Base-by-base conservation (phyloP, 2,797 vertebrate genomes). In the Eulemur rubriventer region DNA sequence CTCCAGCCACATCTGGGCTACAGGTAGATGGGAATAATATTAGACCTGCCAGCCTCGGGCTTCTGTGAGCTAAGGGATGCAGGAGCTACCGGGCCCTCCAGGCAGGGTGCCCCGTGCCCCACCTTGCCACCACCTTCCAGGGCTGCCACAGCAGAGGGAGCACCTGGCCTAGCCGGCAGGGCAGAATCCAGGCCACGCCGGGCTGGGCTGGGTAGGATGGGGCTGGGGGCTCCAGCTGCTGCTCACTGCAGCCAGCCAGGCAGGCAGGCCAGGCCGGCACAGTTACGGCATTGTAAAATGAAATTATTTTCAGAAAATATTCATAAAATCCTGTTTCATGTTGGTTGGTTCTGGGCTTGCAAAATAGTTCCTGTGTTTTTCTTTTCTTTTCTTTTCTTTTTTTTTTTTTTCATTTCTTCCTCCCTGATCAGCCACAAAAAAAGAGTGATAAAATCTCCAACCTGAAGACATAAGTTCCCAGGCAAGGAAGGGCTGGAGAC, bases 291-390 rank as follows among this genome's bases (percentile, higher is more conserved):
- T 82, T 52, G 0, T 91, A 98, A 98, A 97, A 95, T 93, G 67
- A 48, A 96, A 78, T 92, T 82, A 95, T 97, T 98, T 97, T 93
- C 95, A 97, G 72, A 98, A 98, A 98, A 96, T 96, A 96, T 93
- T 98, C 94, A 63, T 96, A 97, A 98, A 98, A 97, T 96, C 93
- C 50, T 93, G 83, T 95, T 95, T 98, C 98, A 94, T 96, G 72
- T 97, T 95, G 86, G 76, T 97, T 95, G 84, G 95, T 97, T 86
- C 93, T 91, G 55, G 96, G 89, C 91, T 97, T 97, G 76, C 93
- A 81, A 97, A 97, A 87, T 94, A 17, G 88, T 97, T 96, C 96
- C 48, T 75, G 8, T 69, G 79, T n/a, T 82, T 82, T 92, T 72
- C 48, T 65, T 70, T 93, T 46, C 63, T 59, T 12, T 46, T 55